These are phyloP conservation scores for Halictus quadricinctus DNA, from an alignment of 2,888 invertebrate genomes.

Conservation along the genomic window DNA sequence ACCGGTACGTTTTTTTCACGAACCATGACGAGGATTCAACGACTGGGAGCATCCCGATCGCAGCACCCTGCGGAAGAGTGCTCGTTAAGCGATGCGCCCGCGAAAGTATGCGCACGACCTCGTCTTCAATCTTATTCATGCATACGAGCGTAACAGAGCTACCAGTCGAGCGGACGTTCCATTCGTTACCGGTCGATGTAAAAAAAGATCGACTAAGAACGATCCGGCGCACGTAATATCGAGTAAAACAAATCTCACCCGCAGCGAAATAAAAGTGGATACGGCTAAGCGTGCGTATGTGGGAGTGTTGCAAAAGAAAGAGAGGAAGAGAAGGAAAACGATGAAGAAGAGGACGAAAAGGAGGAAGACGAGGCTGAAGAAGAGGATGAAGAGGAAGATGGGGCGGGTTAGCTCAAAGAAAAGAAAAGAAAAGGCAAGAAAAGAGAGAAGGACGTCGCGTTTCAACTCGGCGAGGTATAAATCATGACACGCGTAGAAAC, in stretches of 20 bases:
- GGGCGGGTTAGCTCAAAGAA: background rate
- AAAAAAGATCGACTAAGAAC: background rate
- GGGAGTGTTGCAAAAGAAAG: background rate
- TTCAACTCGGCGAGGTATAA: slow-evolving; percentile 42
- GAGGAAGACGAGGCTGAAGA: background rate
- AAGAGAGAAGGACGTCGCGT: slow-evolving; percentile 10
- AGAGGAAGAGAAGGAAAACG: background rate
- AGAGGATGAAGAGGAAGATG: background rate
- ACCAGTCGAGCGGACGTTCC: slow-evolving; percentile 17
- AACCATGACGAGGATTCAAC: background rate
- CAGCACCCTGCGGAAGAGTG: background rate
- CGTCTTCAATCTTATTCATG: slow-evolving; percentile 14
- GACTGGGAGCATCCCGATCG: background rate
- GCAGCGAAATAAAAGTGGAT: slow-evolving; percentile 15
- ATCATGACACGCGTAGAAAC: slow-evolving; percentile 36
- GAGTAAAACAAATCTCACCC: slow-evolving; percentile 25
- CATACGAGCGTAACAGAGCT: slow-evolving; percentile 13
- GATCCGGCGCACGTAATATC: slow-evolving; percentile 6
- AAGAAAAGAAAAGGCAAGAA: background rate
- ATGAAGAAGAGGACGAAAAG: background rate
- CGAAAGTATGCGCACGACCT: slow-evolving; percentile 5
- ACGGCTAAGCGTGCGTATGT: background rate
- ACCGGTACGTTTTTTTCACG: background rate
- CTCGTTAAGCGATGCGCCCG: slow-evolving; percentile 1
- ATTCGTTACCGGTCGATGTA: slow-evolving; percentile 12